Evolutionary conservation across 2,113 vertebrate genomes (phyloP).

Genomic region (Aleadryas rufinucha): DNA sequence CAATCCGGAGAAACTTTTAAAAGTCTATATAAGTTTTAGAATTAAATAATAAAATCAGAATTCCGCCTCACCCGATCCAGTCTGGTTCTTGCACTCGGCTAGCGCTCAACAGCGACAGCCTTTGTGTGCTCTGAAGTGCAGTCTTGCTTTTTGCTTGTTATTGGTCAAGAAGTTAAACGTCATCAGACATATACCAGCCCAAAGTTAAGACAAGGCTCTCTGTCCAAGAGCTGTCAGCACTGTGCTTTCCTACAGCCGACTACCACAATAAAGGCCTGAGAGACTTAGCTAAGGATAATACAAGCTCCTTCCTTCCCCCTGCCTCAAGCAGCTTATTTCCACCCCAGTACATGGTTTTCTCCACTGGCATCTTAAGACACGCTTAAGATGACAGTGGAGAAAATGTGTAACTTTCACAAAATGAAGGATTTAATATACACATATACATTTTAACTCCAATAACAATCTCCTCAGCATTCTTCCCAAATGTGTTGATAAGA

Average conservation of each 20-base stretch:
- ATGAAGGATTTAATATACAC: not conserved
- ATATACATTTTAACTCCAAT: not conserved
- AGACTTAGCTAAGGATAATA: not conserved
- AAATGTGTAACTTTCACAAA: not conserved
- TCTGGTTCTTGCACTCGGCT: too few relatives aligned
- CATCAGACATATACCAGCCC: not conserved
- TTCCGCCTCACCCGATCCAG: too few relatives aligned
- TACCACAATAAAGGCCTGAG: not conserved
- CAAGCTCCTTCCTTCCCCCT: fast-evolving
- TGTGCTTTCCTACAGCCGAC: not conserved
- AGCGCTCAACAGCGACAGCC: too few relatives aligned
- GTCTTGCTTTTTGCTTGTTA: not conserved
- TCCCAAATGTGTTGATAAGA: not conserved
- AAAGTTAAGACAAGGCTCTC: not conserved
- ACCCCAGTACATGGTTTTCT: not conserved
- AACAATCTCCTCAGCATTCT: not conserved
- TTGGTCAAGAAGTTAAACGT: not conserved
- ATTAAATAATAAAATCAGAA: too few relatives aligned
- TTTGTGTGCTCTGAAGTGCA: fast-evolving
- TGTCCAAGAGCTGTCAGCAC: not conserved
- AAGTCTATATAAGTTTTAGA: too few relatives aligned
- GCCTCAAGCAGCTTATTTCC: not conserved
- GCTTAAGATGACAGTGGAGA: not conserved
- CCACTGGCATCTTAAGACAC: not conserved
- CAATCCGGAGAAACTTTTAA: too few relatives aligned